Base-by-base conservation (phyloP, 1,140 invertebrate species). In the Ceratoteleas bidentatus region DNA sequence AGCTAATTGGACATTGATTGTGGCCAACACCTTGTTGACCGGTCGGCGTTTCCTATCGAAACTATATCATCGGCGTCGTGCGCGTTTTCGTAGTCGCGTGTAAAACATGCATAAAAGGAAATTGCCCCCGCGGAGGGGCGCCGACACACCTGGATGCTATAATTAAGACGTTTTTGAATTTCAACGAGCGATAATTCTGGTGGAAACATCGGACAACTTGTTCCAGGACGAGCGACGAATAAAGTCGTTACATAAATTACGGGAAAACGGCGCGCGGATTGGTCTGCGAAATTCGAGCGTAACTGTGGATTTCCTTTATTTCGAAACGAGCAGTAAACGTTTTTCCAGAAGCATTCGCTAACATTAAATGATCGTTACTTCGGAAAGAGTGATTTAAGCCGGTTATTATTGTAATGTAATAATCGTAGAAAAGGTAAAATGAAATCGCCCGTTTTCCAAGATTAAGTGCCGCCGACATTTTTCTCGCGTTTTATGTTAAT, bases 131-230 rank as follows among this genome's bases (percentile, higher is more conserved):
- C 45, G 40, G 50, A 64, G 70, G 53, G 53, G 65, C 66, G 66
- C 72, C 53, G 49, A 75, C 72, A 70, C 79, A 81, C 79, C 79
- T 81, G 72, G 79, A 76, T 54, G 16, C 66, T 45, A 76, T 81
- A 81, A 81, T 81, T 81, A 81, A 81, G 79, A 81, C 72, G 79
- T 75, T 81, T 81, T 75, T 81, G 79, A 81, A 81, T 70, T 81
- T 75, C 70, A 75, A 81, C 70, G 64, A 80, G 64, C 62, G 43
- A 66, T 64, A 62, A 69, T 69, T 74, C 50, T 69, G 43, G 15
- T 49, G 16, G 43, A 43, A 64, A 68, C 70, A 57, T 64, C 66
- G 53, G 64, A 65, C 65, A 45, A 70, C 74, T 69, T 62, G 65
- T 77, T 69, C 15, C 38, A 40, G 45, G 6, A 32, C 15, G 9